Conservation (phyloP, 2,113 vertebrate genomes). For the Mirounga angustirostris region DNA sequence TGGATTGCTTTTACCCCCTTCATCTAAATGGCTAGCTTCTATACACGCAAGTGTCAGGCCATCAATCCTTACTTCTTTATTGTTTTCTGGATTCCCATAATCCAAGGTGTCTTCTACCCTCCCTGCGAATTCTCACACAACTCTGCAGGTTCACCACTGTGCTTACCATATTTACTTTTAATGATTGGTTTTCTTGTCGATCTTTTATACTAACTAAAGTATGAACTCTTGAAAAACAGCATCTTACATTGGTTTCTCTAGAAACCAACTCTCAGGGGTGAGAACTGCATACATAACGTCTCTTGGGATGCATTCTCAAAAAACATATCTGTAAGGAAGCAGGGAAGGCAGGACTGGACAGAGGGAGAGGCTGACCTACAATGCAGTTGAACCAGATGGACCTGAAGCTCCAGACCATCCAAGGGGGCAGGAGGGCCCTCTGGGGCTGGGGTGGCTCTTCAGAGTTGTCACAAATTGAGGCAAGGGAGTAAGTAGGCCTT, state of each 20-base stretch:
- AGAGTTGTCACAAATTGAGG: not conserved
- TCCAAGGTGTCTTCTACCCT: not conserved
- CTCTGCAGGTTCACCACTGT: not conserved
- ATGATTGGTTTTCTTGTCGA: not conserved
- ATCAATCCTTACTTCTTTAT: not conserved
- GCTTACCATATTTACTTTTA: not conserved
- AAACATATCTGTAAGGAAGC: not conserved
- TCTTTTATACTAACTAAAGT: not conserved
- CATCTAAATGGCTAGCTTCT: not conserved
- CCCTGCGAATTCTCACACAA: not conserved
- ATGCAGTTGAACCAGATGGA: not conserved
- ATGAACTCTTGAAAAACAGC: not conserved
- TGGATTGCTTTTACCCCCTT: not conserved
- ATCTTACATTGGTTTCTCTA: not conserved
- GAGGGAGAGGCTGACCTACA: not conserved
- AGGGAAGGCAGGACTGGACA: not conserved
- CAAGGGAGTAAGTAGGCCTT: not conserved
- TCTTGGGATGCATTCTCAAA: not conserved
- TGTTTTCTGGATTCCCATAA: not conserved
- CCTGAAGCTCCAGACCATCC: not conserved
- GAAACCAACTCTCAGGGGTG: not conserved
- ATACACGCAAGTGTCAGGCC: not conserved
- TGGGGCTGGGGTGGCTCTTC: too few species aligned
- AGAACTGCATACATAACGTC: not conserved
- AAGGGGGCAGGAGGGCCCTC: not conserved